A percentile compares a stretch with the other conserved stretches of the same genome.
Evolutionary conservation across 2,888 invertebrate genomes (phyloP).

Genomic region (Parthenolecanium corni): DNA sequence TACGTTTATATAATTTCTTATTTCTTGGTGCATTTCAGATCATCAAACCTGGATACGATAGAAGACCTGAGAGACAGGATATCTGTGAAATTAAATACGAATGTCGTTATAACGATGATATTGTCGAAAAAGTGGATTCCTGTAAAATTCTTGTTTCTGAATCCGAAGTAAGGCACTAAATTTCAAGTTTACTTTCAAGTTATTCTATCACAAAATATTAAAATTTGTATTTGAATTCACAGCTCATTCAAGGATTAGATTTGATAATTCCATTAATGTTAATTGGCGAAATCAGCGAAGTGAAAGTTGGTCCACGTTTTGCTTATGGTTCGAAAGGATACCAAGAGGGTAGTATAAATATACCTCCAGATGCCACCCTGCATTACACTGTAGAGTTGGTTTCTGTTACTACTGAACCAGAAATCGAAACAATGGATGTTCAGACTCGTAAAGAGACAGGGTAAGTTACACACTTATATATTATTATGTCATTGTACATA

Average conservation of each 20-base stretch:
- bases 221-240: background rate
- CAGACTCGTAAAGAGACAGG: conserved; percentile 61
- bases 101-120: conserved; percentile 10
- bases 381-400: conserved; percentile 61
- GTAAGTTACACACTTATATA: conserved; percentile 42
- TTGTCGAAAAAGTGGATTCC: conserved; percentile 10
- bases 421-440: conserved; percentile 52
- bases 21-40: conserved; percentile 5
- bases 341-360: conserved; percentile 42
- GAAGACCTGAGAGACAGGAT: conserved; percentile 15
- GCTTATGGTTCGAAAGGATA: conserved; percentile 65
- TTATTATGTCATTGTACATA: conserved; percentile 1
- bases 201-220: background rate
- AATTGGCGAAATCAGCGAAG: conserved; percentile 60
- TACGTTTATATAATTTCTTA: background rate
- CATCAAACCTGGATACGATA: conserved; percentile 10
- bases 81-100: conserved; percentile 20
- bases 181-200: background rate
- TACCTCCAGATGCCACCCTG: conserved; percentile 55
- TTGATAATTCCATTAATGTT: conserved; percentile 76
- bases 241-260: conserved; percentile 64
- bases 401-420: conserved; percentile 49
- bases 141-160: conserved; percentile 3
- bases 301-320: conserved; percentile 65
- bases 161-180: conserved; percentile 9